Evolutionary conservation across 2,113 vertebrate species (phyloP).

Genomic region (Muntiacus reevesi): DNA sequence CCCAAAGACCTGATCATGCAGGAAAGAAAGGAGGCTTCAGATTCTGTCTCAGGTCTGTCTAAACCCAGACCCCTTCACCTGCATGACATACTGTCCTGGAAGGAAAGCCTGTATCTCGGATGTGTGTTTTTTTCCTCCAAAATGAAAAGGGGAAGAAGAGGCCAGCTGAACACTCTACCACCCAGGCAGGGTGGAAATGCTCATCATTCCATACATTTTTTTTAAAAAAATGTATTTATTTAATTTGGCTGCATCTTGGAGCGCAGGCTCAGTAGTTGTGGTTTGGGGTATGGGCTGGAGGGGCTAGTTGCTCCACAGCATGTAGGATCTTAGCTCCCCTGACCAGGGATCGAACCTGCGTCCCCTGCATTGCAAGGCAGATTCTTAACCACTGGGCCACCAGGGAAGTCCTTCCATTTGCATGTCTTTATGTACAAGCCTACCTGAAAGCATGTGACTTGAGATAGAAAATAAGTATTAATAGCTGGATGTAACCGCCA

Average conservation of each 20-base stretch:
- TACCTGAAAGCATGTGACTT: rapidly evolving
- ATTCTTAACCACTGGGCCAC: not conserved
- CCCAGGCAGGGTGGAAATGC: not conserved
- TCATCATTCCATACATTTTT: rapidly evolving
- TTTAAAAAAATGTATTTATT: not conserved
- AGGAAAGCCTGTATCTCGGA: not conserved
- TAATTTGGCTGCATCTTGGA: not conserved
- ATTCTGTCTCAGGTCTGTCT: not conserved
- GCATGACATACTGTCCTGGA: not conserved
- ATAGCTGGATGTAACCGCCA: rapidly evolving
- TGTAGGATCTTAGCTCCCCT: not conserved
- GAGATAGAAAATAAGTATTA: rapidly evolving
- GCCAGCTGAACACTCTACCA: not conserved
- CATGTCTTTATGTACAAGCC: too few relatives aligned
- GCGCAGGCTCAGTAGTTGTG: not conserved
- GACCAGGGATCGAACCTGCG: not conserved
- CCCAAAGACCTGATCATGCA: not conserved
- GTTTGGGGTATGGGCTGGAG: rapidly evolving
- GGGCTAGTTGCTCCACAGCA: not conserved
- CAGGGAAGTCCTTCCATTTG: not conserved
- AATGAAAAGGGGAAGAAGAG: not conserved
- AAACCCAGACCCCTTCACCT: not conserved
- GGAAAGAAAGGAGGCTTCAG: not conserved
- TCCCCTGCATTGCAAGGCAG: not conserved
- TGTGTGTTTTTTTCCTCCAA: too few relatives aligned